Percentiles rank a stretch among this genome's conserved stretches.
Evolutionary conservation across 1,140 invertebrate genomes (phyloP).

Genomic region (Trachymyrmex cornetzi): DNA sequence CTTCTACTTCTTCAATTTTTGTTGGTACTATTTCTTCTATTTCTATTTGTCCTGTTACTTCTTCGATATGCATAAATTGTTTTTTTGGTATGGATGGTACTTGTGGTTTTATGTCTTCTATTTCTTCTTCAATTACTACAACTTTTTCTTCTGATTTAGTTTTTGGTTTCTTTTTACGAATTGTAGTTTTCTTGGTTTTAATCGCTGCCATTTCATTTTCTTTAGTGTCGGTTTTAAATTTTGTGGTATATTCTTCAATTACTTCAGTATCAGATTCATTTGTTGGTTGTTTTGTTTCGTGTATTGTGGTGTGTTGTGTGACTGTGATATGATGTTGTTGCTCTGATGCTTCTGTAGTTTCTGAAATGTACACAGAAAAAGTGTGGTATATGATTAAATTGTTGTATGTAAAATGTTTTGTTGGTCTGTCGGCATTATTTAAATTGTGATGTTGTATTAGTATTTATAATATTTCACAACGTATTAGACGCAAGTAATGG

Average conservation of each 20-base stretch:
- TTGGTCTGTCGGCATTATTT: slow-evolving; percentile 68
- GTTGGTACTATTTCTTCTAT: slow-evolving; percentile 71
- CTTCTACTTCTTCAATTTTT: slow-evolving; percentile 71
- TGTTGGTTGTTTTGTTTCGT: slow-evolving; percentile 80
- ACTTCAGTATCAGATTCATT: slow-evolving; percentile 84
- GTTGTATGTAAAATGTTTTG: slow-evolving; percentile 64
- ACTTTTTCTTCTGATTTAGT: slow-evolving; percentile 75
- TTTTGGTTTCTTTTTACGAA: slow-evolving; percentile 77
- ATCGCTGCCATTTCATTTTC: slow-evolving; percentile 84
- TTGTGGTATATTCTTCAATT: slow-evolving; percentile 85
- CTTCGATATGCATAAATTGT: slow-evolving; percentile 84
- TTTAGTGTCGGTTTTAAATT: slow-evolving; percentile 83
- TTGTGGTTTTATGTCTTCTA: slow-evolving; percentile 80
- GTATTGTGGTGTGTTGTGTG: slow-evolving; percentile 85
- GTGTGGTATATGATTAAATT: slow-evolving; percentile 76
- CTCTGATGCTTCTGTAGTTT: slow-evolving; percentile 85
- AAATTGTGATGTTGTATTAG: background rate
- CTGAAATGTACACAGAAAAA: slow-evolving; percentile 85
- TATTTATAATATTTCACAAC: too few species aligned
- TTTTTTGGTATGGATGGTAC: slow-evolving; percentile 82
- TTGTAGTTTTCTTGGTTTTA: slow-evolving; percentile 84
- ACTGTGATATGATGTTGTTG: slow-evolving; percentile 84
- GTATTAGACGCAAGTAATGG: too few species aligned
- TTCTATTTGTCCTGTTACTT: slow-evolving; percentile 75
- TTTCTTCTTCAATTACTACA: slow-evolving; percentile 84